Evolutionary conservation across 23 tunicate genomes (phyloP).

Genomic region (Styela plicata): DNA sequence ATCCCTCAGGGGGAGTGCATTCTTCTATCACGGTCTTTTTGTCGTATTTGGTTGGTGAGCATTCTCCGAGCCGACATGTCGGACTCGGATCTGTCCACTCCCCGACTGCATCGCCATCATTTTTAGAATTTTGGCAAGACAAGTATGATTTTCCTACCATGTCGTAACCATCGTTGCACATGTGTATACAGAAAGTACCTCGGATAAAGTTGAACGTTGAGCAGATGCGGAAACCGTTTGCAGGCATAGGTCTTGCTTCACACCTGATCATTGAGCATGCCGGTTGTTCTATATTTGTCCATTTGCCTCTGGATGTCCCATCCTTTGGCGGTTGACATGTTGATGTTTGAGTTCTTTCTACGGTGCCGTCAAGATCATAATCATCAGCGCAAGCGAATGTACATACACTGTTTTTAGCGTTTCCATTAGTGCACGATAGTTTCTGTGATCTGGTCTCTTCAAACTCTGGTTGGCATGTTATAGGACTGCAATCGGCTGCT

Average conservation of each 20-base stretch:
- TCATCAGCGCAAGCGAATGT: conserved; percentile 8
- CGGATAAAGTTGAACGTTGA: conserved; percentile 2
- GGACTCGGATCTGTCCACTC: conserved; percentile 19
- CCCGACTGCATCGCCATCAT: conserved; percentile 4
- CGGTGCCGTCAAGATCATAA: conserved; percentile 19
- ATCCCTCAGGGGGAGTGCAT: conserved; percentile 23
- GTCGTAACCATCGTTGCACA: conserved; percentile 28
- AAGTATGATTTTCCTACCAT: conserved; percentile 5
- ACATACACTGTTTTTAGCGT: conserved; percentile 38
- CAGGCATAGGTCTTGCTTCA: not conserved
- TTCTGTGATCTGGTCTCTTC: conserved; percentile 19
- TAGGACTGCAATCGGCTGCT: conserved; percentile 10
- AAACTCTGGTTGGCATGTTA: conserved; percentile 46
- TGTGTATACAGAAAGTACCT: conserved; percentile 17
- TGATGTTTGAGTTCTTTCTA: not conserved
- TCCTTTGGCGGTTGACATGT: conserved; percentile 4
- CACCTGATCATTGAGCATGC: conserved; percentile 8
- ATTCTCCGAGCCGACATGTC: conserved; percentile 18
- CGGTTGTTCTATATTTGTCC: conserved; percentile 13
- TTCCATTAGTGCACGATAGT: conserved; percentile 35
- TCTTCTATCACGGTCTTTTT: conserved; percentile 10
- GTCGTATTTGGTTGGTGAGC: conserved; percentile 12
- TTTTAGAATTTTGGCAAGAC: conserved; percentile 15
- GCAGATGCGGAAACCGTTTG: conserved; percentile 11
- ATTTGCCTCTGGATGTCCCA: conserved; percentile 9